Evolutionary conservation across 2,888 invertebrate species (phyloP).

Genomic region (Rhingia campestris): DNA sequence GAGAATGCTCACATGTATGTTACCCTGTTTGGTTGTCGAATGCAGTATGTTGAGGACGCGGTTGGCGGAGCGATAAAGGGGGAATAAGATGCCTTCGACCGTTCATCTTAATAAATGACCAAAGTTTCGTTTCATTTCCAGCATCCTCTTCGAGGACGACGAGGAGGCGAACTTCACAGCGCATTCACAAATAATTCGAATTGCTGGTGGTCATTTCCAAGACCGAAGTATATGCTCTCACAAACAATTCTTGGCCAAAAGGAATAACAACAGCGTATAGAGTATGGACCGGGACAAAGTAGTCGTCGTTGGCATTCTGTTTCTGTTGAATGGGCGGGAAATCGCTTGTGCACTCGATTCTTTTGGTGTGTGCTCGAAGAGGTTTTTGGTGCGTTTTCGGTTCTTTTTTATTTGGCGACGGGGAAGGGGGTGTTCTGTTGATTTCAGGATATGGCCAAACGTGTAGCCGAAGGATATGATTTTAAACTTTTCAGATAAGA

Average conservation of each 20-base stretch:
- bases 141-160: conserved; percentile 51
- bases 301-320: conserved; percentile 54
- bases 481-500: conserved; percentile 74
- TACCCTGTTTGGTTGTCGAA: conserved; percentile 39
- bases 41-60: conserved; percentile 35
- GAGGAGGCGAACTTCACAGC: conserved; percentile 54
- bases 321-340: conserved; percentile 72
- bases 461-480: conserved; percentile 72
- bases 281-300: conserved; percentile 13
- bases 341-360: conserved; percentile 71
- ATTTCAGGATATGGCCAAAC: conserved; percentile 63
- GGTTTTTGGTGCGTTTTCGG: neutral
- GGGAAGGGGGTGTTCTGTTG: neutral
- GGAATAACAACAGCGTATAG: conserved; percentile 58
- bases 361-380: conserved; percentile 47
- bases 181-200: conserved; percentile 73
- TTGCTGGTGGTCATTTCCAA: conserved; percentile 73
- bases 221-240: conserved; percentile 59
- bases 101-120: conserved; percentile 74
- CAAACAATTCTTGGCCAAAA: conserved; percentile 70
- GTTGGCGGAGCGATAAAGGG: conserved; percentile 6
- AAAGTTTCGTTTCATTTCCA: conserved; percentile 73
- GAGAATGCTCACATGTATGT: conserved; percentile 2
- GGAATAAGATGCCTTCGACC: conserved; percentile 68
- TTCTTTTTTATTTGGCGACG: neutral